A percentile compares a stretch with the other conserved stretches of the same genome.
Evolutionary conservation across 2,888 invertebrate species (phyloP).

Genomic region (Meloe dianella): DNA sequence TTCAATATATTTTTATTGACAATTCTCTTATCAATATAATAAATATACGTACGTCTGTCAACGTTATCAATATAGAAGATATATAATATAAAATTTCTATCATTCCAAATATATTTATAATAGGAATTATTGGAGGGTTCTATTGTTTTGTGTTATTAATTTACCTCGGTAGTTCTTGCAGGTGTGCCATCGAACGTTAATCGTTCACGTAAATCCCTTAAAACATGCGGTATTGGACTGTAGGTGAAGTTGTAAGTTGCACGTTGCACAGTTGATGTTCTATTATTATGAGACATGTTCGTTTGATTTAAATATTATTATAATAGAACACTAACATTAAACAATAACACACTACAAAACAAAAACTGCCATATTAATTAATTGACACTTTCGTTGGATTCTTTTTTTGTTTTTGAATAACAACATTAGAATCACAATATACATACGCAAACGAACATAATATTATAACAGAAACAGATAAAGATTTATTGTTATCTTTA

Average conservation of each 20-base stretch:
- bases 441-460: too few species aligned
- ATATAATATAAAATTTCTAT: neutral
- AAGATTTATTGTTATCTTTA: neutral
- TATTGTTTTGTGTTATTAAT: neutral
- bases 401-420: neutral
- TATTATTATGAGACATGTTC: slow-evolving; percentile 30
- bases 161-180: slow-evolving; percentile 38
- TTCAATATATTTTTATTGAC: neutral
- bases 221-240: slow-evolving; percentile 45
- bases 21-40: slow-evolving; percentile 2
- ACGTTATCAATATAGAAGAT: neutral
- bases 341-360: neutral
- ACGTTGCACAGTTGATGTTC: slow-evolving; percentile 8
- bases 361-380: neutral
- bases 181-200: slow-evolving; percentile 38
- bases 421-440: neutral
- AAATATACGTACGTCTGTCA: neutral
- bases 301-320: too few species aligned
- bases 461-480: neutral
- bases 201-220: slow-evolving; percentile 47
- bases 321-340: too few species aligned
- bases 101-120: neutral
- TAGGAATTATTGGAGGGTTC: neutral
- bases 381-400: neutral
- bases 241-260: slow-evolving; percentile 39